Base-by-base conservation (phyloP, 2,888 invertebrate genomes). In the Lepeophtheirus nordmannii region DNA sequence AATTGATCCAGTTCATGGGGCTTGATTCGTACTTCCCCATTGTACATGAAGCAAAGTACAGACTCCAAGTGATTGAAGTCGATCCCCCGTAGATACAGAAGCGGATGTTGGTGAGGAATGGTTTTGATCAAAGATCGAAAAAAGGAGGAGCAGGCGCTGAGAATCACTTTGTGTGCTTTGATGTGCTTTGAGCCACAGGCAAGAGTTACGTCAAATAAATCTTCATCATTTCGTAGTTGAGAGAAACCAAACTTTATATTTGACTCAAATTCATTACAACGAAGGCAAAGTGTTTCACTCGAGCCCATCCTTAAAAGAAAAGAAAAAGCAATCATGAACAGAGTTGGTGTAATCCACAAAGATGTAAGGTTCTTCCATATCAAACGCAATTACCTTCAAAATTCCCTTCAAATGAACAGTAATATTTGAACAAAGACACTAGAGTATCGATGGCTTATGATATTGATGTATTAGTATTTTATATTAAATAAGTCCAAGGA, bases 51-150 rank as follows among this genome's bases (percentile, higher is more conserved):
- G 76, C 90, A 89, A 72, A 90, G 77, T 72, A 90, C 80, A 73
- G 88, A 87, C 74, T 86, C 84, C 88, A 90, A 89, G 76, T 90
- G 89, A 69, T 85, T 83, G 76, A 85, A 89, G 46, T 88, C 87
- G 68, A 90, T 89, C 78, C 90, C 90, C 78, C 89, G 89, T 69
- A 90, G 79, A 76, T 89, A 89, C 72, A 90, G 89, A 75, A 90
- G 89, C 37, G 90, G 90, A 79, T 90, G 90, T 78, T 86, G 89
- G 76, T 89, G 89, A 72, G 88, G 88, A 14, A 37, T 41, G 1
- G 40, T 10, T 41, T 70, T 62, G 64, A 73, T 72, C 30, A 73
- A 68, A 30, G 67, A 68, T 56, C 72, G 69, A 68, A 73, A 73
- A 68, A 72, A 73, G 12, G 72, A 69, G 66, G 71, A 71, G 67